Evolutionary conservation across 1,140 invertebrate species (phyloP).

Genomic region (Copidosoma floridanum): DNA sequence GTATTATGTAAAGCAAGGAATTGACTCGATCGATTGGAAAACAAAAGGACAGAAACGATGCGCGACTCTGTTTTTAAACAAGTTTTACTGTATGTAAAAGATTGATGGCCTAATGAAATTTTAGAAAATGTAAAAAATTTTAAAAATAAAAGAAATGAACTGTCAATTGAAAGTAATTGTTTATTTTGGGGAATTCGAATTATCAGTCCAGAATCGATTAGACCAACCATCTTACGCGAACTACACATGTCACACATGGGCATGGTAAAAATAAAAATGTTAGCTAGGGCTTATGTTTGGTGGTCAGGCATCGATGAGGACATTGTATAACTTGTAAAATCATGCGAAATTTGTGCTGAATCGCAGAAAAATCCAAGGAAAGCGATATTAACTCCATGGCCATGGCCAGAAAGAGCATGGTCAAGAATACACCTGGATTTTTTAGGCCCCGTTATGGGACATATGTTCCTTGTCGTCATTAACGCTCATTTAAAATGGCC

Average conservation of each 20-base stretch:
- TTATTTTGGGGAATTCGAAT: constrained; percentile 39
- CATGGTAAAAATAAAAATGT: constrained; percentile 18
- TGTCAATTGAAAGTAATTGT: constrained; percentile 27
- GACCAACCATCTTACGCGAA: constrained; percentile 35
- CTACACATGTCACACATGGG: constrained; percentile 30
- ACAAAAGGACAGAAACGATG: background rate
- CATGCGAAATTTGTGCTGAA: too few relatives aligned
- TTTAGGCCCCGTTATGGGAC: too few relatives aligned
- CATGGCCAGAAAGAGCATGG: too few relatives aligned
- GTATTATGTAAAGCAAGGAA: background rate
- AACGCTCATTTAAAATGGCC: too few relatives aligned
- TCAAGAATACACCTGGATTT: too few relatives aligned
- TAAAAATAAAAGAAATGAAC: constrained; percentile 1
- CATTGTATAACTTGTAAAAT: too few relatives aligned
- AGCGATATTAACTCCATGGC: too few relatives aligned
- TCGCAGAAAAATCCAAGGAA: too few relatives aligned
- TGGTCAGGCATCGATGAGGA: background rate
- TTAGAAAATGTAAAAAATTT: background rate
- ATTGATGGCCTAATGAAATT: too few relatives aligned
- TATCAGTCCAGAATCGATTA: constrained; percentile 42
- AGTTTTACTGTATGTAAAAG: too few relatives aligned
- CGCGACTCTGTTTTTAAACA: too few relatives aligned
- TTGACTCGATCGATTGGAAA: background rate
- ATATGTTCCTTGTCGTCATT: too few relatives aligned
- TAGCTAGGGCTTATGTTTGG: constrained; percentile 41